phyloP scores from a whole-genome alignment of 2,113 vertebrate genomes.

The Prolemur simus region DNA sequence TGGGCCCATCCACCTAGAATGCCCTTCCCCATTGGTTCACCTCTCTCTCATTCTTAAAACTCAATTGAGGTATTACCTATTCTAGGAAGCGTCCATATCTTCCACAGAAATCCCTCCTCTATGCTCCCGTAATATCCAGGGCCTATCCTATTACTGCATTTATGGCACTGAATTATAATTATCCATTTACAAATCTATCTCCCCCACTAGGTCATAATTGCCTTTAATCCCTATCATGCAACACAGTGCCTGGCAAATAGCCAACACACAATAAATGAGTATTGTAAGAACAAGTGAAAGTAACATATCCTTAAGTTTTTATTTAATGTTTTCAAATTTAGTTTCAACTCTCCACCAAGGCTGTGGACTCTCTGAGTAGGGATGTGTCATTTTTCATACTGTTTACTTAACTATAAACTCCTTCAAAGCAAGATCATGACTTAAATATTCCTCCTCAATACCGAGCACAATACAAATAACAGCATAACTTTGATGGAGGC shows the following conservation, averaged over 20 bases:
- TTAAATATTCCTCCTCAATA: conserved; percentile 27
- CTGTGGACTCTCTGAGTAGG: background rate
- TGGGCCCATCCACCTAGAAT: background rate
- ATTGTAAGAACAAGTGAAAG: conserved; percentile 35
- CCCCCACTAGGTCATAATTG: background rate
- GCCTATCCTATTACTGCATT: background rate
- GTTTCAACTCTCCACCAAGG: conserved; percentile 44
- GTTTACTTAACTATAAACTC: conserved; percentile 35
- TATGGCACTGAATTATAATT: conserved; percentile 46
- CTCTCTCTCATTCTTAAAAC: conserved; percentile 21
- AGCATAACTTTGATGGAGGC: background rate
- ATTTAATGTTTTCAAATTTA: conserved; percentile 45
- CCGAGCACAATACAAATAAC: background rate
- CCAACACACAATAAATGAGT: background rate
- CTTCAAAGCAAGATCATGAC: conserved; percentile 23
- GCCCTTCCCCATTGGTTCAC: background rate
- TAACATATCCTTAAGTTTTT: background rate
- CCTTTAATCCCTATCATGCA: conserved; percentile 19
- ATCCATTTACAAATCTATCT: conserved; percentile 38
- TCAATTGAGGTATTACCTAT: background rate
- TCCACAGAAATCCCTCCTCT: conserved; percentile 33
- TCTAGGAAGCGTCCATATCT: background rate
- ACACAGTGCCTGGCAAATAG: conserved; percentile 28
- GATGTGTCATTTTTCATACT: conserved; percentile 22
- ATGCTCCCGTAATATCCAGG: background rate